These are phyloP conservation scores for Dryobotodes eremita DNA, from an alignment of 2,888 invertebrate species.

Conservation along the genomic window DNA sequence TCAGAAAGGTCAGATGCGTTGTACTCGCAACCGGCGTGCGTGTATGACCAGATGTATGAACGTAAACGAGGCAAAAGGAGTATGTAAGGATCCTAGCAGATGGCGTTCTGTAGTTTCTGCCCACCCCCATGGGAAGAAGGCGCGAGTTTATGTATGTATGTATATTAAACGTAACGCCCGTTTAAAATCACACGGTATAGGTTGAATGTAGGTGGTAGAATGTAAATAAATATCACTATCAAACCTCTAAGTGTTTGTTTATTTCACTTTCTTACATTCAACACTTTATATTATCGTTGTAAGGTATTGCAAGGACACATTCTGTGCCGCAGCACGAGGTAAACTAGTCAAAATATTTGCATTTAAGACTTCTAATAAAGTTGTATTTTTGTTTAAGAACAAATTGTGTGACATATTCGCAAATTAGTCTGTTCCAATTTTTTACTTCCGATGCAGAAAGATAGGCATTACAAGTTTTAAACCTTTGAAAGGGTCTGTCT, in stretches of 20 bases:
- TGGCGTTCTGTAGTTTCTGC: no score
- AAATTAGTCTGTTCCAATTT: neutral
- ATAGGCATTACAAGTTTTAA: neutral
- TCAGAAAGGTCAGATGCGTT: no score
- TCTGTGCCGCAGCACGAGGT: neutral
- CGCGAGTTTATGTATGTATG: no score
- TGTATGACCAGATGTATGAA: no score
- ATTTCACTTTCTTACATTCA: neutral
- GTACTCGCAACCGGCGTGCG: no score
- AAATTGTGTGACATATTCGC: neutral
- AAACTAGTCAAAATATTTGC: slow-evolving; percentile 6
- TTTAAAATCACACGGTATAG: neutral
- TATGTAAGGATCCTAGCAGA: no score
- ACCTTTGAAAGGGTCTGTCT: neutral
- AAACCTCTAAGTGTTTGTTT: neutral
- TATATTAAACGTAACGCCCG: neutral
- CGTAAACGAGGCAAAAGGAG: no score
- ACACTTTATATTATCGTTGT: neutral
- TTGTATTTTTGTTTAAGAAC: neutral
- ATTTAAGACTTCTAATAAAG: slow-evolving; percentile 5
- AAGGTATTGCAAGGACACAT: slow-evolving; percentile 3
- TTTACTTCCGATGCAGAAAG: neutral
- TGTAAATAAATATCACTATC: neutral
- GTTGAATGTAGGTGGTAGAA: neutral
- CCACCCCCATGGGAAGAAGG: no score